These are phyloP conservation scores for Engystomops pustulosus DNA, from an alignment of 2,113 vertebrate species.

Conservation along the genomic window DNA sequence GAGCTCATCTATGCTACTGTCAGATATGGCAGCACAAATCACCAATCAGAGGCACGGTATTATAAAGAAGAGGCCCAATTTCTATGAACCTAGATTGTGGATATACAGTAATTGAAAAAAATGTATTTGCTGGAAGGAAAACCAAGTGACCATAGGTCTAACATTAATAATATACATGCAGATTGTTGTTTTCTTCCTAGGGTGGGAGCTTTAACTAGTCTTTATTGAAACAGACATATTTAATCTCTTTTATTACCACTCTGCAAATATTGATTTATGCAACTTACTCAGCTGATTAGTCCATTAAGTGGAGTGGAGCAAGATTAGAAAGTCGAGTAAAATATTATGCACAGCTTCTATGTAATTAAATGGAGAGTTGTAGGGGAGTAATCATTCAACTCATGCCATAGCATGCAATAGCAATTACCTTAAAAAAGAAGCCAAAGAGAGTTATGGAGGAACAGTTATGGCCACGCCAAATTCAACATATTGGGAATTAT, in stretches of 20 bases:
- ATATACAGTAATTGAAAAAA: no score
- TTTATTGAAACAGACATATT: constrained; percentile 14
- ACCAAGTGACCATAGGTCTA: no score
- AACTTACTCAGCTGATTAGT: constrained; percentile 49
- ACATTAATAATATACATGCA: background rate
- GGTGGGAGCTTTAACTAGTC: background rate
- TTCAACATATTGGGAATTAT: no score
- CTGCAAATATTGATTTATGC: constrained; percentile 38
- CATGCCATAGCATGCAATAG: background rate
- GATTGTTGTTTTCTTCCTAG: background rate
- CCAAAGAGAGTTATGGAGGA: no score
- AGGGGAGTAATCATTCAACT: background rate
- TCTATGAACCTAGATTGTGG: no score
- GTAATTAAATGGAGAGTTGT: constrained; percentile 7
- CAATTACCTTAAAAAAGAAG: background rate
- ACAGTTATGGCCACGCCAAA: no score
- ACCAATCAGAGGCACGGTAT: no score
- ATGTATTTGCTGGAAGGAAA: no score
- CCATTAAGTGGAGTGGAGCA: constrained; percentile 40
- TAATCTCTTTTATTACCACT: constrained; percentile 13
- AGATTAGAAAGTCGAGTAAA: constrained; percentile 33
- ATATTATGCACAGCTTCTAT: background rate
- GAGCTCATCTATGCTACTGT: no score
- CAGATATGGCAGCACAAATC: no score
- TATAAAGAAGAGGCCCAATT: no score